Evolutionary conservation across 2,113 vertebrate species (phyloP).

Genomic region (Steatornis caripensis): DNA sequence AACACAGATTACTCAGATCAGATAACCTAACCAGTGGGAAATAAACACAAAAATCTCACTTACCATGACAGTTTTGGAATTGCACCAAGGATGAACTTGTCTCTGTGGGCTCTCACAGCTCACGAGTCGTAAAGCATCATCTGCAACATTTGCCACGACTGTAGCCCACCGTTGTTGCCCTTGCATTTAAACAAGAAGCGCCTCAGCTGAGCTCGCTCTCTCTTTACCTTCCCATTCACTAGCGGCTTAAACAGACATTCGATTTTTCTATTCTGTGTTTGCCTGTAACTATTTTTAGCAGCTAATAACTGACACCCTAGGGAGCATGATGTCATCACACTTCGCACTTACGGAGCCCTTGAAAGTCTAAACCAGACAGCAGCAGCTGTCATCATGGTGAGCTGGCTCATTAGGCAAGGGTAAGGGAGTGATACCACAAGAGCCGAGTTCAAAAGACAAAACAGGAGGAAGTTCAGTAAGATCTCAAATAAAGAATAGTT

Average conservation of each 20-base stretch:
- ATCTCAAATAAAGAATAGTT: not conserved
- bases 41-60: slow-evolving; percentile 28
- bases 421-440: not conserved
- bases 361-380: slow-evolving; percentile 4
- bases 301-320: slow-evolving; percentile 51
- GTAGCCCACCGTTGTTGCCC: not conserved
- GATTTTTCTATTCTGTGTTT: slow-evolving; percentile 51
- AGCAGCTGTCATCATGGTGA: slow-evolving; percentile 2
- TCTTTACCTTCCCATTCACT: slow-evolving; percentile 13
- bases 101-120: not conserved
- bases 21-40: slow-evolving; percentile 1
- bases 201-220: not conserved
- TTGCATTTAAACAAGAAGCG: not conserved
- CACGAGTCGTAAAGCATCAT: not conserved
- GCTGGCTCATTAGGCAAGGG: slow-evolving; percentile 10
- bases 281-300: slow-evolving; percentile 66
- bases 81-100: not conserved
- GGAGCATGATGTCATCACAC: slow-evolving; percentile 55
- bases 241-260: slow-evolving; percentile 32
- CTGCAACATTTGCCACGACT: not conserved
- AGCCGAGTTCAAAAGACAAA: not conserved
- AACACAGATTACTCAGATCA: not conserved
- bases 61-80: slow-evolving; percentile 13
- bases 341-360: slow-evolving; percentile 12
- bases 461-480: not conserved